Percentiles rank a stretch among this genome's conserved stretches.
These are phyloP conservation scores for Bufo gargarizans DNA, from an alignment of 2,113 vertebrate genomes.

Conservation along the genomic window DNA sequence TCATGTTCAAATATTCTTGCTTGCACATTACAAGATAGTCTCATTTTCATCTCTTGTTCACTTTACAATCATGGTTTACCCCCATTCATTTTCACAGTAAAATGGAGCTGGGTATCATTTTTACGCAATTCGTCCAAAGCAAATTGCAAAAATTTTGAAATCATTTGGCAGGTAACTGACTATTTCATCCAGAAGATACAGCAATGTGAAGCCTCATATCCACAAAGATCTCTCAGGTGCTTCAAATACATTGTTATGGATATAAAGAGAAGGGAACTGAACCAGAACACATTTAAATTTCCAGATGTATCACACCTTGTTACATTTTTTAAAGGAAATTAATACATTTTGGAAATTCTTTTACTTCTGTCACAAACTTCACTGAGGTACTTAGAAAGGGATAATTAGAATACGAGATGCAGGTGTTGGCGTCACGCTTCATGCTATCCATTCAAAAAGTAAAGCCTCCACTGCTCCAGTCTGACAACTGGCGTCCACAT, in stretches of 20 bases:
- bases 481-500: constrained; percentile 22
- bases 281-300: not conserved
- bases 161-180: no score
- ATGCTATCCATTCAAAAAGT: not conserved
- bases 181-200: not conserved
- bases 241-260: not conserved
- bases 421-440: constrained; percentile 45
- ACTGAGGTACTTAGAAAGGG: not conserved
- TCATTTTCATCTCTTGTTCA: no score
- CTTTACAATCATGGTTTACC: no score
- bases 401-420: constrained; percentile 30
- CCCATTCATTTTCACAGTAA: no score
- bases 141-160: no score
- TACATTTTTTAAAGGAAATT: constrained; percentile 28
- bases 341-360: not conserved
- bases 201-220: not conserved
- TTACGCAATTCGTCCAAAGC: no score
- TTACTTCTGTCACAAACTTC: constrained; percentile 7
- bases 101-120: no score
- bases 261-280: not conserved
- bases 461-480: not conserved
- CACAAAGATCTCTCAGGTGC: not conserved
- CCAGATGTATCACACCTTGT: constrained; percentile 3
- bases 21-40: no score
- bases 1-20: no score